These are phyloP conservation scores for Baccha elongata DNA, from an alignment of 2,888 invertebrate genomes.

Conservation along the genomic window DNA sequence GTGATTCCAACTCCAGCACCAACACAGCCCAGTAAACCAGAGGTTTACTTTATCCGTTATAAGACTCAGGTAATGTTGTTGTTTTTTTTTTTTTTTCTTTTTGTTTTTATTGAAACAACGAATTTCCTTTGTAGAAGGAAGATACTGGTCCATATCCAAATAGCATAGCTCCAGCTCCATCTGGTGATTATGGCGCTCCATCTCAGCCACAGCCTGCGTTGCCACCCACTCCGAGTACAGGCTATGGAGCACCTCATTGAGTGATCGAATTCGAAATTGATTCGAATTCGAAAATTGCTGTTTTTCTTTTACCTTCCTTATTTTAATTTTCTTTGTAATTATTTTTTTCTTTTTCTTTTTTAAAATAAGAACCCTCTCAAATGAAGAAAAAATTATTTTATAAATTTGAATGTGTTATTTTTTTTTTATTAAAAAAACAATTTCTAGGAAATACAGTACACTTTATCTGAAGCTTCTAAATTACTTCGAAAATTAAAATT, in stretches of 20 bases:
- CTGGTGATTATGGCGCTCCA: constrained; percentile 81
- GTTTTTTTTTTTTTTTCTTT: too few relatives aligned
- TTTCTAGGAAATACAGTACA: too few relatives aligned
- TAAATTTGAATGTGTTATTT: constrained; percentile 9
- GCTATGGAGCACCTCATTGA: constrained; percentile 80
- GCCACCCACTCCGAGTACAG: constrained; percentile 80
- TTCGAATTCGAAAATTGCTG: constrained; percentile 43
- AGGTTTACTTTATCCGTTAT: constrained; percentile 90
- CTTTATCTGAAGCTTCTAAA: too few relatives aligned
- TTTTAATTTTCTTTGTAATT: constrained; percentile 48
- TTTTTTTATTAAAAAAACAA: background rate
- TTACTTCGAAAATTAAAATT: too few relatives aligned
- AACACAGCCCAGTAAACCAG: constrained; percentile 89
- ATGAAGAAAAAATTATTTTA: too few relatives aligned
- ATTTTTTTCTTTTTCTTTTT: constrained; percentile 22
- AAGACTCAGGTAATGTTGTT: constrained; percentile 84
- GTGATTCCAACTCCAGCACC: constrained; percentile 87
- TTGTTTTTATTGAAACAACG: background rate
- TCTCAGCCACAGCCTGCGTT: constrained; percentile 77
- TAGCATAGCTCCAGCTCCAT: constrained; percentile 80
- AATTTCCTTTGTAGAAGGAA: constrained; percentile 77
- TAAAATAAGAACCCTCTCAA: constrained; percentile 29
- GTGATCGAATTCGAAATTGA: constrained; percentile 39
- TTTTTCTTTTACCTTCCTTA: constrained; percentile 51
- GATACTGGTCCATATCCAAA: constrained; percentile 81